Conservation (phyloP, 92 coral and sea anemone species). For the Zoanthus solanderi region DNA sequence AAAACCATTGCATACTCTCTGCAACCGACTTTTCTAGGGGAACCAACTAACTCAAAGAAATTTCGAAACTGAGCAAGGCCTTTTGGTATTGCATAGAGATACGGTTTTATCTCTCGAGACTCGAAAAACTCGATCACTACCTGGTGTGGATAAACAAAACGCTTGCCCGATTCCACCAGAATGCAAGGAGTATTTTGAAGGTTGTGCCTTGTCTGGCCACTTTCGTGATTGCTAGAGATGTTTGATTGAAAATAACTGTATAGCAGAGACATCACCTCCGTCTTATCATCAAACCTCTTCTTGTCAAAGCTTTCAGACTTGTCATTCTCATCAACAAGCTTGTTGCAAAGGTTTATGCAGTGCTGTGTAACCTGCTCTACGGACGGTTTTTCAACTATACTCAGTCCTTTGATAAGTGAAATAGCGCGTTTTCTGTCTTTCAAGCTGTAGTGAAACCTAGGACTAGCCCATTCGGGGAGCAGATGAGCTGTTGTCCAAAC, state of each 20-base stretch:
- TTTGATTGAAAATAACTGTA: slow-evolving; percentile 67
- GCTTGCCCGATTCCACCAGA: slow-evolving; percentile 71
- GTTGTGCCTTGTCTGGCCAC: background rate
- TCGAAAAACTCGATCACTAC: slow-evolving; percentile 58
- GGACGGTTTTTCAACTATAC: slow-evolving; percentile 56
- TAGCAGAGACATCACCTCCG: slow-evolving; percentile 63
- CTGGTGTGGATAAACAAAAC: slow-evolving; percentile 63
- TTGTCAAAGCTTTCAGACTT: background rate
- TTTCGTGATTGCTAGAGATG: background rate
- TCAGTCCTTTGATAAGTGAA: slow-evolving; percentile 26
- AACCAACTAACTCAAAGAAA: slow-evolving; percentile 66
- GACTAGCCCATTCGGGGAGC: slow-evolving; percentile 59
- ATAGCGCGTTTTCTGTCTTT: background rate
- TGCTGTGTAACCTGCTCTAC: slow-evolving; percentile 70
- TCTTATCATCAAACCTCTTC: background rate
- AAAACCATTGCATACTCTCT: slow-evolving; percentile 77
- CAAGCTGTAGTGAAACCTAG: background rate
- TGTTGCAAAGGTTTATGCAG: slow-evolving; percentile 61
- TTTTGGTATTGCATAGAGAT: slow-evolving; percentile 67
- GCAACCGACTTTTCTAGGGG: slow-evolving; percentile 53
- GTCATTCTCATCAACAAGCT: slow-evolving; percentile 37
- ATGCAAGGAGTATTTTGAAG: slow-evolving; percentile 57
- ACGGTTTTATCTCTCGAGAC: slow-evolving; percentile 69
- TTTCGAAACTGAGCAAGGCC: slow-evolving; percentile 56
- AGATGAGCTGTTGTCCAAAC: slow-evolving; percentile 73